These are phyloP conservation scores for Pasiphila rectangulata DNA, from an alignment of 2,888 invertebrate species.

Conservation along the genomic window DNA sequence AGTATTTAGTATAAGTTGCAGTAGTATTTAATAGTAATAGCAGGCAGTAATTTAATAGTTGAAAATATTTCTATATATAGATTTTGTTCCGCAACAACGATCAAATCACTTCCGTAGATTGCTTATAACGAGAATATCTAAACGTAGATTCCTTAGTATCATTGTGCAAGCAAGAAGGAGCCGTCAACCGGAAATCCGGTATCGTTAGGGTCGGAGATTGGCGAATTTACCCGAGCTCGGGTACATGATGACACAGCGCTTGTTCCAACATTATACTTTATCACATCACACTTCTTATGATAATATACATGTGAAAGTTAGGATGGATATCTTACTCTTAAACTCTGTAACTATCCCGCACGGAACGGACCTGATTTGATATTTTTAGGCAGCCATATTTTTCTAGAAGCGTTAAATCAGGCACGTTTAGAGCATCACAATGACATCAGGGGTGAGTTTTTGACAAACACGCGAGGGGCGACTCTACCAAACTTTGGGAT, in stretches of 20 bases:
- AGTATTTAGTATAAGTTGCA: too few species aligned
- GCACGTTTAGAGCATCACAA: conserved; percentile 54
- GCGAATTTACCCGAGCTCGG: conserved; percentile 27
- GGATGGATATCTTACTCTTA: not conserved
- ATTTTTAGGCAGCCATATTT: conserved; percentile 29
- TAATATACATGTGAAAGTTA: not conserved
- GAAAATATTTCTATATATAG: conserved; percentile 23
- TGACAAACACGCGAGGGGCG: conserved; percentile 55
- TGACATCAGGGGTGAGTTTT: conserved; percentile 56
- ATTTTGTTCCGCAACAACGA: conserved; percentile 15
- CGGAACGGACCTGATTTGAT: not conserved
- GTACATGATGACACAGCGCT: conserved; percentile 29
- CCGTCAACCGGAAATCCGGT: conserved; percentile 30
- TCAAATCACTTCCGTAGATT: conserved; percentile 22
- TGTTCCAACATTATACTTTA: conserved; percentile 25
- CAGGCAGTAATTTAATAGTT: conserved; percentile 6
- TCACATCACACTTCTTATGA: conserved; percentile 25
- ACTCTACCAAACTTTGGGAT: conserved; percentile 44
- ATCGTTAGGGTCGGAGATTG: conserved; percentile 33
- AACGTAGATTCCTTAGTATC: conserved; percentile 25
- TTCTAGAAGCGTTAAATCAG: conserved; percentile 44
- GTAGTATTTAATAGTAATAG: too few species aligned
- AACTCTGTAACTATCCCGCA: not conserved
- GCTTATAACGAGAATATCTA: conserved; percentile 22
- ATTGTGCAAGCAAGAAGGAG: conserved; percentile 26